phyloP scores from a whole-genome alignment of 1,140 invertebrate genomes.

The Anastatus disparis region DNA sequence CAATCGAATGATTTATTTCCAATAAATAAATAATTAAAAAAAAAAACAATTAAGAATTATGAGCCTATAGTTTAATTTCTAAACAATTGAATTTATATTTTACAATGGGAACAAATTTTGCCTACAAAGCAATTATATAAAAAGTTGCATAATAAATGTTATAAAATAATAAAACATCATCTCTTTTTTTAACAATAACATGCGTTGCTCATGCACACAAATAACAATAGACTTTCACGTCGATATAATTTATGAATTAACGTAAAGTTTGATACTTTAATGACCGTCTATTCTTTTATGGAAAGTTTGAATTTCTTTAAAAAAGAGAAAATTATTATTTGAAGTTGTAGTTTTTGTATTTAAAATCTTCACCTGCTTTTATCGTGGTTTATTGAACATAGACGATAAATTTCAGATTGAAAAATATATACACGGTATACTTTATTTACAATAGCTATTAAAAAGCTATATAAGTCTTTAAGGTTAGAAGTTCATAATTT shows the following conservation, averaged over 20 bases:
- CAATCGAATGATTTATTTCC: too few species aligned
- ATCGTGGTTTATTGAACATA: too few species aligned
- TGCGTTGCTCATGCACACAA: background rate
- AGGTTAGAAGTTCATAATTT: constrained; percentile 5
- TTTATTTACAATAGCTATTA: constrained; percentile 26
- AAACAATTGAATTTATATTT: too few species aligned
- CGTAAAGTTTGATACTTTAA: background rate
- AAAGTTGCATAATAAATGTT: too few species aligned
- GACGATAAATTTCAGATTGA: constrained; percentile 9
- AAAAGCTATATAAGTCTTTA: background rate
- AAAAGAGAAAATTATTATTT: constrained; percentile 10
- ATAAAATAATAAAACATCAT: too few species aligned
- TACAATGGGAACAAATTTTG: too few species aligned
- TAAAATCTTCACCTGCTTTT: background rate
- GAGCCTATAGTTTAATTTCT: too few species aligned
- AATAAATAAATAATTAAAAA: too few species aligned
- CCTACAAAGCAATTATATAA: too few species aligned
- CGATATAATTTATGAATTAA: constrained; percentile 31
- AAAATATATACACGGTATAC: background rate
- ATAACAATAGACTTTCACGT: constrained; percentile 5
- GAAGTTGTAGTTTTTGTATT: background rate
- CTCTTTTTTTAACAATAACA: too few species aligned
- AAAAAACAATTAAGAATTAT: too few species aligned
- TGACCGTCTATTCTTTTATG: background rate
- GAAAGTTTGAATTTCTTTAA: background rate